These are phyloP conservation scores for Arizona elegans DNA, from an alignment of 2,113 vertebrate genomes.

Conservation along the genomic window DNA sequence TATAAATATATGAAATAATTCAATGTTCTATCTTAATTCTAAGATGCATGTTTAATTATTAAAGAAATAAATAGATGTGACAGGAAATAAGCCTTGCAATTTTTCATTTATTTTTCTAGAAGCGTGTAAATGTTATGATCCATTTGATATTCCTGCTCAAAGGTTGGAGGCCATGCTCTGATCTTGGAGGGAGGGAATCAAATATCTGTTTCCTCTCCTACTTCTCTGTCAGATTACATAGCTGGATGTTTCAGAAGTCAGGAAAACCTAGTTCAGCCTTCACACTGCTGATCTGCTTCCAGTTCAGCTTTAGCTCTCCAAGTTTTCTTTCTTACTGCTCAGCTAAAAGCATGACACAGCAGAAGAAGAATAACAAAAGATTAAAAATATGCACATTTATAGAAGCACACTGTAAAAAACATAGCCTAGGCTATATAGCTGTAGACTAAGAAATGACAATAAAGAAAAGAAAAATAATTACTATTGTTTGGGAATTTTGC, in stretches of 20 bases:
- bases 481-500: neutral
- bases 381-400: neutral
- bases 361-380: neutral
- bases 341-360: neutral
- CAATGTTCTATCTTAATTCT: neutral
- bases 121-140: neutral
- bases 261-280: neutral
- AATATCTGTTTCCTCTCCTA: neutral
- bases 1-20: neutral
- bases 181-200: neutral
- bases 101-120: neutral
- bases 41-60: neutral
- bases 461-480: neutral
- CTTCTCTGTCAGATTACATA: neutral
- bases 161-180: neutral
- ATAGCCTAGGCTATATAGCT: neutral
- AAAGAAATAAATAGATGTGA: neutral
- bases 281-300: neutral
- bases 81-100: neutral
- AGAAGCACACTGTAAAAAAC: neutral
- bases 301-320: neutral
- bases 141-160: neutral
- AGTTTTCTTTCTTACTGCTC: neutral
- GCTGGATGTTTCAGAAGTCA: neutral
- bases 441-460: neutral